Base-by-base conservation (phyloP, 2,113 vertebrate genomes). In the Tringa solitaria region DNA sequence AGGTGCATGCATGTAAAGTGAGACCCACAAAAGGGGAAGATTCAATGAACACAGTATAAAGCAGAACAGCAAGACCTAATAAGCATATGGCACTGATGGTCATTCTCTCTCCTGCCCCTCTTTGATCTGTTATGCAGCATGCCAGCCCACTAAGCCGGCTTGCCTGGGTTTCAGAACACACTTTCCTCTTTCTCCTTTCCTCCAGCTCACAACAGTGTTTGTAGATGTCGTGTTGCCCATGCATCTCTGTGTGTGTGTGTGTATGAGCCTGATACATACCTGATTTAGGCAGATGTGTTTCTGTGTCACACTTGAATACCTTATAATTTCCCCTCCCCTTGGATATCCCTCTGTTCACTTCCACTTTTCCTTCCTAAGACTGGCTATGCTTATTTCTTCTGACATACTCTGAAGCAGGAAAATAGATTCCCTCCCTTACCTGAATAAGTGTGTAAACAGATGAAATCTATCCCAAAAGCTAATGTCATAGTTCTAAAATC, bases 81-180 rank as follows among this genome's bases (percentile, higher is more conserved):
- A 53, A 59, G 86, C 54, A 19, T 13, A 39, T 21, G 82, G 30
- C 75, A 37, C 65, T 51, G 87, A 75, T 21, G 64, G 30, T 80
- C 69, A 5, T 92, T 93, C 73, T 86, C 56, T 94, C 93, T 90
- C 91, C 92, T 96, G 95, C 84, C 68, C 67, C 86, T 94, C 81
- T 65, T 75, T 96, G 94, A 79, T 65, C 75, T 64, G 35, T 68
- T 91, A 19, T 48, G 79, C 84, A 96, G 80, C 90, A 89, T 73
- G 80, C 80, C 79, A 93, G 90, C 82, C 80, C 80, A 18, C 79
- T 94, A 90, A 81, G 82, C 89, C 8, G 91, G 94, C 91, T 95
- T 95, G 96, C 97, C 97, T 97, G 97, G 97, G 97, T 97, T 96
- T 96, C 97, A 96, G 97, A 97, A 94, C 18, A 0, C 70, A 72